These are phyloP conservation scores for Jacana jacana DNA, from an alignment of 2,113 vertebrate species.

Conservation along the genomic window DNA sequence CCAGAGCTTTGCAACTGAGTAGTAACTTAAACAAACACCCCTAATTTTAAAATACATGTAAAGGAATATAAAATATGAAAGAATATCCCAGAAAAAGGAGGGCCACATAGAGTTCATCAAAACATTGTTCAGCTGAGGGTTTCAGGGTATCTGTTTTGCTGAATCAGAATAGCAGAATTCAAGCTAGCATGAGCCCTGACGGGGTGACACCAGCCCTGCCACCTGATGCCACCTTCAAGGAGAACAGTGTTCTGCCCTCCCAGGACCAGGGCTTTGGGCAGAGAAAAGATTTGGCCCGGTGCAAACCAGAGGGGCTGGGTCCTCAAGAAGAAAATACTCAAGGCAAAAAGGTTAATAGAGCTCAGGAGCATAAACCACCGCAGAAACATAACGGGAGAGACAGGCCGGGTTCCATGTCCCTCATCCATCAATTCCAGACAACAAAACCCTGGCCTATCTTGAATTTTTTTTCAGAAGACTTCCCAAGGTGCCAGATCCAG, in stretches of 20 bases:
- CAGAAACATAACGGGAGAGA: not conserved
- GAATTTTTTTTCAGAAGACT: not conserved
- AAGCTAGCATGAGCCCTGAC: not conserved
- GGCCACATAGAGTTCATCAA: not conserved
- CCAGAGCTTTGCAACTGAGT: not conserved
- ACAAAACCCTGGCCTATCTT: not conserved
- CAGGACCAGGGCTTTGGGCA: not conserved
- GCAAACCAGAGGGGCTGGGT: not conserved
- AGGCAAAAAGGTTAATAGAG: not conserved
- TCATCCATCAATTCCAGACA: not conserved
- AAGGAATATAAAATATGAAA: not conserved
- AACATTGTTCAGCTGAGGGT: not conserved
- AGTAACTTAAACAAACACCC: not conserved
- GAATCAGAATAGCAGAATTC: not conserved
- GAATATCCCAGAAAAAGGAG: not conserved
- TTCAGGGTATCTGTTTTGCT: not conserved
- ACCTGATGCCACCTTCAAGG: not conserved
- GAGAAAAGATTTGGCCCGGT: not conserved
- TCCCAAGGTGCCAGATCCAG: not conserved
- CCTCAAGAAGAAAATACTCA: not conserved
- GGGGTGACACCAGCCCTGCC: not conserved
- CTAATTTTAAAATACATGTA: not conserved
- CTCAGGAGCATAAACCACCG: not conserved
- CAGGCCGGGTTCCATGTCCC: accelerated
- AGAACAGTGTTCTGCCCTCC: not conserved